Percentiles rank a stretch among this genome's conserved stretches.
Evolutionary conservation across 2,113 vertebrate genomes (phyloP).

Genomic region (Bos javanicus): DNA sequence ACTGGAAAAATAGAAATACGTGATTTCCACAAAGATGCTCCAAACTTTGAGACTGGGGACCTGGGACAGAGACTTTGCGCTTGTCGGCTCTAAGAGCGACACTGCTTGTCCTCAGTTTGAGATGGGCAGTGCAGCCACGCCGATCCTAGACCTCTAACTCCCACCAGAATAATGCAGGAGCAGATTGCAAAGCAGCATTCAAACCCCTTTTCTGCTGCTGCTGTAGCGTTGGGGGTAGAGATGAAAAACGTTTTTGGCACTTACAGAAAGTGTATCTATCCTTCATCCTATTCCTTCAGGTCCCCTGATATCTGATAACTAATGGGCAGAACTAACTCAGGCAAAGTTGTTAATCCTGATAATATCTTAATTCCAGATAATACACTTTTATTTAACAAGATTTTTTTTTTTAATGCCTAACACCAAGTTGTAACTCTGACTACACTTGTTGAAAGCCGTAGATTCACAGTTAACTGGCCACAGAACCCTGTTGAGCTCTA

Average conservation of each 20-base stretch:
- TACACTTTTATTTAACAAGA: slow-evolving; percentile 34
- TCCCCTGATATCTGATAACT: neutral
- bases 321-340: slow-evolving; percentile 21
- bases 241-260: neutral
- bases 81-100: neutral
- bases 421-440: slow-evolving; percentile 13
- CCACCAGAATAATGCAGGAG: neutral
- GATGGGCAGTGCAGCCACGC: rapidly evolving
- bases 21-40: neutral
- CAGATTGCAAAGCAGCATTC: neutral
- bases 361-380: slow-evolving; percentile 67
- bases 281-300: neutral
- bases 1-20: neutral
- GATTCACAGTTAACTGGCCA: slow-evolving; percentile 9
- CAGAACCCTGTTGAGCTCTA: neutral
- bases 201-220: neutral
- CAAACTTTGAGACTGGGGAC: neutral
- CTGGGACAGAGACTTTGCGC: neutral
- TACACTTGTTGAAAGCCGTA: neutral
- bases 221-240: neutral
- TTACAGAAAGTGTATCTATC: neutral
- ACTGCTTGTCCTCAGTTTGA: neutral
- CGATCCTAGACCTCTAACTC: neutral
- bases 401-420: slow-evolving; percentile 33
- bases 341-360: slow-evolving; percentile 61